Conservation (phyloP, 2,797 vertebrate species). For the Echeneis naucrates region DNA sequence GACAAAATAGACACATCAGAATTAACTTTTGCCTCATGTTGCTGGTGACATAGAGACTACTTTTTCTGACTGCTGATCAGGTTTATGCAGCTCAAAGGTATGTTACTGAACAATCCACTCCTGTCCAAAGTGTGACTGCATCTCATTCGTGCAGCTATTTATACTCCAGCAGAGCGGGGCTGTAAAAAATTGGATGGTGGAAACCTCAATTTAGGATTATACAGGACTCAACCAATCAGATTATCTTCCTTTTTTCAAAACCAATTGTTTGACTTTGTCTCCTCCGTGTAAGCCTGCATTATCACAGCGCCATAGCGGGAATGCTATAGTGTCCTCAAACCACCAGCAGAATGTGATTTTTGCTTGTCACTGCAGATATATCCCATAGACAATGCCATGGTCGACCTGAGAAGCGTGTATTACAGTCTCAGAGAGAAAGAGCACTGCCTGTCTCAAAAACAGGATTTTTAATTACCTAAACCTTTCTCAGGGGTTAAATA, state of each 20-base stretch:
- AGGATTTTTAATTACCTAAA: background rate
- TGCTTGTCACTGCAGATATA: background rate
- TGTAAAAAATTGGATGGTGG: background rate
- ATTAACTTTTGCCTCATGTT: background rate
- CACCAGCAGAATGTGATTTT: background rate
- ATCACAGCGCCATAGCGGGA: background rate
- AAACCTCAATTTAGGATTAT: background rate
- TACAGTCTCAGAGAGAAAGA: background rate
- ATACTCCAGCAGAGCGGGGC: background rate
- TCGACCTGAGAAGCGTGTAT: background rate
- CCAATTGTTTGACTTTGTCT: background rate
- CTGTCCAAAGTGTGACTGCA: background rate
- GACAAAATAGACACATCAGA: background rate
- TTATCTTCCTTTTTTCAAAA: background rate
- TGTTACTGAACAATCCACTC: background rate
- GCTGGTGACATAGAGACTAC: background rate
- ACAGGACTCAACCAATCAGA: background rate
- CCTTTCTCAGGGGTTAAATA: conserved; percentile 4
- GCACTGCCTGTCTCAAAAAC: no score
- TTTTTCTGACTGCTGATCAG: background rate
- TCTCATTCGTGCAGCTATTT: background rate
- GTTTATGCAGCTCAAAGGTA: background rate
- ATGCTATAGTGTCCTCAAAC: background rate
- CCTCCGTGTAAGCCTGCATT: no score
- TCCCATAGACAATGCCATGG: background rate